A percentile compares a stretch with the other conserved stretches of the same genome.
phyloP scores from a whole-genome alignment of 2,797 vertebrate genomes.

The Acipenser ruthenus region DNA sequence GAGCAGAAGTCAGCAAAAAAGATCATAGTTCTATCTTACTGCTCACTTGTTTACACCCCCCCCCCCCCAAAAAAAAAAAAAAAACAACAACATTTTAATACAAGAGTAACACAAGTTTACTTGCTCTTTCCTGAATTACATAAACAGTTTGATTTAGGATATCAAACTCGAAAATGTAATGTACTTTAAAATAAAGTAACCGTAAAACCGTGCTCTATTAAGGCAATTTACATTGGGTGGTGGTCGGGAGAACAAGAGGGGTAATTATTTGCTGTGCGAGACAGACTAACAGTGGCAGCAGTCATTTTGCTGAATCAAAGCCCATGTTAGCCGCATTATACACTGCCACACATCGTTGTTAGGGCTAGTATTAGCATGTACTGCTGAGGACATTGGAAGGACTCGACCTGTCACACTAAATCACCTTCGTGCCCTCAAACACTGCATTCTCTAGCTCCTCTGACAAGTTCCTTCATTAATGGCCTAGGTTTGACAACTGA shows the following conservation, averaged over 20 bases:
- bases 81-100: background rate
- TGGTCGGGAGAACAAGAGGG: constrained; percentile 51
- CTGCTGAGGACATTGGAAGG: constrained; percentile 86
- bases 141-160: background rate
- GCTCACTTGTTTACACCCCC: constrained; percentile 12
- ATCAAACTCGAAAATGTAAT: background rate
- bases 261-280: constrained; percentile 74
- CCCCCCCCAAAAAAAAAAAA: no score
- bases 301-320: constrained; percentile 80
- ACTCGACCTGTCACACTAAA: constrained; percentile 91
- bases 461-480: constrained; percentile 87
- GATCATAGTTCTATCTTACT: no score
- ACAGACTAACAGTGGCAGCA: constrained; percentile 75
- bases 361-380: constrained; percentile 86
- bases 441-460: constrained; percentile 69
- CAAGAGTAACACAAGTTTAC: no score
- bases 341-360: constrained; percentile 73
- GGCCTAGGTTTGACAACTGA: constrained; percentile 90
- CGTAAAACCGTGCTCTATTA: constrained; percentile 20
- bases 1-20: no score
- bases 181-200: background rate
- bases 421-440: constrained; percentile 78
- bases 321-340: constrained; percentile 71
- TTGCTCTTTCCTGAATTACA: no score
- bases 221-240: constrained; percentile 52